Conservation (phyloP, 2,113 vertebrate species). For the Illadopsis cleaveri region DNA sequence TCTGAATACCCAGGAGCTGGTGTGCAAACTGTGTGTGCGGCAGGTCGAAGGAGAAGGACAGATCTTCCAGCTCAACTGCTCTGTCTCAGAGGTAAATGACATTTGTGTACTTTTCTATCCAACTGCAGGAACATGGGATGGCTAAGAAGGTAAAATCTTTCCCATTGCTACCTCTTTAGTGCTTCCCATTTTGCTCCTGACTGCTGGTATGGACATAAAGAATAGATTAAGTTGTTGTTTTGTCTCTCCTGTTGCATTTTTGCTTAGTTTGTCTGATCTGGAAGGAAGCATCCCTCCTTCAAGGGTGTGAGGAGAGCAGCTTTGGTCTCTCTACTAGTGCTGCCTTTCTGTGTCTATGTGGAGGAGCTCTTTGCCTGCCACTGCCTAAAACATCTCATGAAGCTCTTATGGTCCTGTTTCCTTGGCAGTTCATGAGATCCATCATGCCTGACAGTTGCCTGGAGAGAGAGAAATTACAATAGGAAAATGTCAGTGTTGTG, state of each 20-base stretch:
- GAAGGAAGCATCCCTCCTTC: not conserved
- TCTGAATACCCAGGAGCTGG: conserved; percentile 82
- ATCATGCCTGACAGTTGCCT: not conserved
- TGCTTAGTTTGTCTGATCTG: not conserved
- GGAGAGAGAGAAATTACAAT: not conserved
- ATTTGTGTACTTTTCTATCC: not conserved
- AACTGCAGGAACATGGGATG: not conserved
- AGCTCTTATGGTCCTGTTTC: not conserved
- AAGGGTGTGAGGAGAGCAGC: not conserved
- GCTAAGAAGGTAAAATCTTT: not conserved
- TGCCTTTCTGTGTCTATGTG: rapidly evolving
- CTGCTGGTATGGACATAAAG: not conserved
- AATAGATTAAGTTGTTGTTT: not conserved
- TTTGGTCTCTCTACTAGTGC: not conserved
- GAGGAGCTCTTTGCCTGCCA: not conserved
- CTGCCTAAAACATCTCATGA: rapidly evolving
- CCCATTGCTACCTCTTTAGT: not conserved
- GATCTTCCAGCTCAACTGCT: conserved; percentile 93
- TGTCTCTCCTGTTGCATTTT: not conserved
- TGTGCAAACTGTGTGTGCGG: conserved; percentile 92
- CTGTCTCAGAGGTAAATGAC: conserved; percentile 85
- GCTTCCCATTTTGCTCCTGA: not conserved
- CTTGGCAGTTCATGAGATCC: not conserved
- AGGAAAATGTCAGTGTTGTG: not conserved
- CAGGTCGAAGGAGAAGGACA: conserved; percentile 95